Conservation (phyloP, 2,888 invertebrate genomes). For the Diarsia mendica region DNA sequence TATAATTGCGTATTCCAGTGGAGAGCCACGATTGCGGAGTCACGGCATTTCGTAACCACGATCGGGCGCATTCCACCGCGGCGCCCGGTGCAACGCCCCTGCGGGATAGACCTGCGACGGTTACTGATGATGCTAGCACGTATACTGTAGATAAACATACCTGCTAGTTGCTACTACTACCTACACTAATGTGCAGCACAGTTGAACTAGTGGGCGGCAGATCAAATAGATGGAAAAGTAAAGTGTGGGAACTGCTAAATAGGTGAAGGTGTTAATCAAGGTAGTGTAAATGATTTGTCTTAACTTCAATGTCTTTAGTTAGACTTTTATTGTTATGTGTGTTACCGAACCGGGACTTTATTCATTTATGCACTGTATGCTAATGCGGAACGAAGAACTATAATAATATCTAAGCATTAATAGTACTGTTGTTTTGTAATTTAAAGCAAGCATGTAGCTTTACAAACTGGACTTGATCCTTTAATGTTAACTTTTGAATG, state of each 20-base stretch:
- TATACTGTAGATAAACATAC: conserved; percentile 62
- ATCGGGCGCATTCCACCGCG: conserved; percentile 87
- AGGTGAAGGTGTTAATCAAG: conserved; percentile 74
- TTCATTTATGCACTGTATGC: neutral
- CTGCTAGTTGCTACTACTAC: conserved; percentile 63
- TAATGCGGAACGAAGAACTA: neutral
- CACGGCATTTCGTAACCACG: conserved; percentile 88
- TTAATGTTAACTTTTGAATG: neutral
- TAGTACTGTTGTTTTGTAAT: conserved; percentile 2
- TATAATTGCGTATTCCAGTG: conserved; percentile 79
- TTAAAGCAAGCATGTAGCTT: neutral
- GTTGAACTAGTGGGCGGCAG: conserved; percentile 62
- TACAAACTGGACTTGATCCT: neutral
- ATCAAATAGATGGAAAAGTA: conserved; percentile 54
- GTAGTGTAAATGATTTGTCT: conserved; percentile 52
- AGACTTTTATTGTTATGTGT: neutral
- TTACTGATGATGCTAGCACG: conserved; percentile 75
- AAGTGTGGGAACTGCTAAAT: conserved; percentile 71
- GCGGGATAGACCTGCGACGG: conserved; percentile 80
- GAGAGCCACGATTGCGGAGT: conserved; percentile 80
- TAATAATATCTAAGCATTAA: neutral
- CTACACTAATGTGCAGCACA: conserved; percentile 47
- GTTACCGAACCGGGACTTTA: neutral
- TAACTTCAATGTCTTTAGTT: conserved; percentile 45
- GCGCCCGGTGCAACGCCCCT: conserved; percentile 85